Conservation (phyloP, 2,113 vertebrate species). For the Poecilia latipinna region DNA sequence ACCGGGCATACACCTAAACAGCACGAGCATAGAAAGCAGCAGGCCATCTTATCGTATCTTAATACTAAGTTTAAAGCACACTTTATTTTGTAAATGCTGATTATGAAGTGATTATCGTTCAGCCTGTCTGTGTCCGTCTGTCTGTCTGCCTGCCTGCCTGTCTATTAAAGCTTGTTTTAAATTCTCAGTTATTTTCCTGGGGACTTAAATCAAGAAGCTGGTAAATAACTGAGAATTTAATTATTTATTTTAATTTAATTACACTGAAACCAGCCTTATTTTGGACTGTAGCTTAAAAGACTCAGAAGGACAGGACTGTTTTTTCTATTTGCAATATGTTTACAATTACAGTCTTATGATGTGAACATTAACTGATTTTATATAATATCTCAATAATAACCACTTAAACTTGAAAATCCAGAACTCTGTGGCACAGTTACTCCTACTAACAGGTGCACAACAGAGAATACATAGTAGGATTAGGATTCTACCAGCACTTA, state of each 20-base stretch:
- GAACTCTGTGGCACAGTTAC: too few relatives aligned
- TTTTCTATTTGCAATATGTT: too few relatives aligned
- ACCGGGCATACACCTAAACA: neutral
- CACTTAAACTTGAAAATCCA: neutral
- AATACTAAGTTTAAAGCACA: neutral
- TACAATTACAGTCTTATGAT: neutral
- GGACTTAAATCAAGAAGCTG: too few relatives aligned
- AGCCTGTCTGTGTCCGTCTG: too few relatives aligned
- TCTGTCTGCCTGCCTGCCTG: neutral
- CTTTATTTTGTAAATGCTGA: neutral
- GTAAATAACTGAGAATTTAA: too few relatives aligned
- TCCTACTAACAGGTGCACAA: neutral
- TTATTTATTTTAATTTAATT: too few relatives aligned
- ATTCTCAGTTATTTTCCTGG: too few relatives aligned
- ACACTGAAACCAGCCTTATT: too few relatives aligned
- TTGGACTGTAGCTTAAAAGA: too few relatives aligned
- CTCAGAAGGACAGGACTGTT: too few relatives aligned
- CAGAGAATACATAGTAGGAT: neutral
- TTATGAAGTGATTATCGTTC: neutral
- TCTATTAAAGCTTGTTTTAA: too few relatives aligned
- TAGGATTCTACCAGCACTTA: neutral
- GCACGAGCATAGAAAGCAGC: slow-evolving; percentile 3
- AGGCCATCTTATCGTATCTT: neutral
- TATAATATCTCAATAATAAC: neutral
- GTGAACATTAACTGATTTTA: neutral